Percentiles rank a stretch among this genome's conserved stretches.
These are phyloP conservation scores for Pseudorectes ferrugineus DNA, from an alignment of 2,113 vertebrate genomes.

Conservation along the genomic window DNA sequence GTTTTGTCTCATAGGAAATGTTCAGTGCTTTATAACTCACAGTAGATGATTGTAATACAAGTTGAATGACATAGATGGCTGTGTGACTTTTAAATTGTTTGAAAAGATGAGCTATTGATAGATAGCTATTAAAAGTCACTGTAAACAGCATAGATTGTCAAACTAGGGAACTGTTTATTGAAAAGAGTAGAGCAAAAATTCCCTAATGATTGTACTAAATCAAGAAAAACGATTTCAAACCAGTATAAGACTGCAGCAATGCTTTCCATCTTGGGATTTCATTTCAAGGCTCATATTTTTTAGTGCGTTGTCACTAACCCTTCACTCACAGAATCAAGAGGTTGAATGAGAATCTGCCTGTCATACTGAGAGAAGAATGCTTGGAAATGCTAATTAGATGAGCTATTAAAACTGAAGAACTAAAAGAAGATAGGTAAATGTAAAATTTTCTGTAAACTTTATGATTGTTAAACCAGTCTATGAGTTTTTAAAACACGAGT, in stretches of 20 bases:
- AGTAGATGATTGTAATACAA: conserved; percentile 53
- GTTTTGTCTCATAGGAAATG: conserved; percentile 62
- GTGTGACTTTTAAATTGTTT: conserved; percentile 46
- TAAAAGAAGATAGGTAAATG: background rate
- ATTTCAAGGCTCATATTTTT: background rate
- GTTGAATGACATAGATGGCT: conserved; percentile 66
- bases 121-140: conserved; percentile 33
- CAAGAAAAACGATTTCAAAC: conserved; percentile 3
- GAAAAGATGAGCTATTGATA: conserved; percentile 32
- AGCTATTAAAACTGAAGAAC: background rate
- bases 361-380: background rate
- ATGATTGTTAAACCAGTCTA: background rate
- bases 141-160: conserved; percentile 28
- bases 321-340: background rate
- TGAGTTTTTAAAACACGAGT: background rate
- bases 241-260: background rate
- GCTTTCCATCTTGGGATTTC: conserved; percentile 24
- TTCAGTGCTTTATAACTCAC: conserved; percentile 57
- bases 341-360: background rate
- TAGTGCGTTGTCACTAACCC: background rate
- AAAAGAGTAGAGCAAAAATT: conserved; percentile 12
- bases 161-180: background rate
- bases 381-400: background rate
- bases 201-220: conserved; percentile 11
- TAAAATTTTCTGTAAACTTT: background rate